Percentiles rank a stretch among this genome's conserved stretches.
These are phyloP conservation scores for Oreochromis tanganicae DNA, from an alignment of 2,113 vertebrate genomes.

Conservation along the genomic window DNA sequence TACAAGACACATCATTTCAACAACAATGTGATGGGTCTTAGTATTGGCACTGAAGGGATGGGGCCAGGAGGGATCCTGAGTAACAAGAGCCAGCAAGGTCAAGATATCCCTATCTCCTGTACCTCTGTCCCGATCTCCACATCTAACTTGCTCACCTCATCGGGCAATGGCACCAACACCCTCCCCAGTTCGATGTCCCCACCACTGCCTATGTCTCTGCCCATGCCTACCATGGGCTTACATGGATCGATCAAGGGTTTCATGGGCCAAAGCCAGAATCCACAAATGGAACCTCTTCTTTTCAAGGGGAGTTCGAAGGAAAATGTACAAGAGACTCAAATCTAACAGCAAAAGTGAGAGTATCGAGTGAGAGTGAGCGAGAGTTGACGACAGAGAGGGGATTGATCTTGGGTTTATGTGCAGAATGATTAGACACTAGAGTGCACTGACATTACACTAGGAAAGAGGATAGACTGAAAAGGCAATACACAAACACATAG, in stretches of 20 bases:
- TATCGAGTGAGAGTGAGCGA: constrained; percentile 37
- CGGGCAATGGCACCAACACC: constrained; percentile 63
- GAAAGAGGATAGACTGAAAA: constrained; percentile 62
- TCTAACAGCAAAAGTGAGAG: constrained; percentile 68
- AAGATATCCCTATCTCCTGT: constrained; percentile 70
- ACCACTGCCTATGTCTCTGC: constrained; percentile 74
- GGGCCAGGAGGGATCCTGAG: constrained; percentile 59
- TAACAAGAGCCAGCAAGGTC: constrained; percentile 66
- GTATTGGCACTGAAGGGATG: constrained; percentile 52
- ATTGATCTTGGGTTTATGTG: constrained; percentile 65
- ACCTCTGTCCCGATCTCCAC: constrained; percentile 65
- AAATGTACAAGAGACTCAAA: constrained; percentile 94
- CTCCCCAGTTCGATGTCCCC: constrained; percentile 62
- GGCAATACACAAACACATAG: constrained; percentile 69
- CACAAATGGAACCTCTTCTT: constrained; percentile 86
- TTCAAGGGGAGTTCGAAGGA: constrained; percentile 92
- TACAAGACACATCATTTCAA: constrained; percentile 89
- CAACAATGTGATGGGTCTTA: constrained; percentile 78
- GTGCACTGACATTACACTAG: constrained; percentile 69
- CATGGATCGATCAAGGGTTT: constrained; percentile 81
- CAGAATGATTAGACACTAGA: constrained; percentile 63
- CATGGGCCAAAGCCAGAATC: constrained; percentile 78
- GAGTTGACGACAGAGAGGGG: constrained; percentile 57
- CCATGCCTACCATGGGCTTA: constrained; percentile 75
- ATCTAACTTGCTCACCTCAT: constrained; percentile 52